Evolutionary conservation across 2,113 vertebrate genomes (phyloP).

Genomic region (Lathamus discolor): DNA sequence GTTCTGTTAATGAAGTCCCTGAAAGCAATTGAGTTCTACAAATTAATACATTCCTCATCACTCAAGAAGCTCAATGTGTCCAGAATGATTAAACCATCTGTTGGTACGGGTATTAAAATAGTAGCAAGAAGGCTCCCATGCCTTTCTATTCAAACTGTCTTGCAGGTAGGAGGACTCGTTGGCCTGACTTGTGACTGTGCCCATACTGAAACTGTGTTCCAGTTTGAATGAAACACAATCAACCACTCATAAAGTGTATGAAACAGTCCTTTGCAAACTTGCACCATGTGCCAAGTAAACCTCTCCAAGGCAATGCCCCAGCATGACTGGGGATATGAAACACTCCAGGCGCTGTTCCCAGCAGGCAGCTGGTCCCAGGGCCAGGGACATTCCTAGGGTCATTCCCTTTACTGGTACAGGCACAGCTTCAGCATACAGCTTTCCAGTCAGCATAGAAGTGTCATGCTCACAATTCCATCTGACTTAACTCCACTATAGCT

Average conservation of each 20-base stretch:
- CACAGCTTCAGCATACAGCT: not conserved
- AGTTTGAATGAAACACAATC: not conserved
- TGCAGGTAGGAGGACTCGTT: not conserved
- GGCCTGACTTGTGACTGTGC: fast-evolving
- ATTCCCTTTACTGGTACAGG: not conserved
- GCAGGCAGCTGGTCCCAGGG: not conserved
- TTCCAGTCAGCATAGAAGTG: not conserved
- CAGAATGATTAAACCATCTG: not conserved
- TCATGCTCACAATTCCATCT: not conserved
- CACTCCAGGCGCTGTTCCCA: not conserved
- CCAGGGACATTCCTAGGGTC: not conserved
- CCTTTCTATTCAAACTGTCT: not conserved
- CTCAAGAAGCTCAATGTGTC: not conserved
- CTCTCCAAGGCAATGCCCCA: not conserved
- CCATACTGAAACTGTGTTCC: not conserved
- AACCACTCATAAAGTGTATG: fast-evolving
- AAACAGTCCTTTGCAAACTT: not conserved
- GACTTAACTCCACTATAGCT: not conserved
- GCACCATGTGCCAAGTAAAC: not conserved
- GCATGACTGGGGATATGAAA: not conserved
- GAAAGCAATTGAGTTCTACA: not conserved
- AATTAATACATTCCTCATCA: not conserved
- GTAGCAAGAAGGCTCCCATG: not conserved
- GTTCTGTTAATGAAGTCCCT: not conserved
- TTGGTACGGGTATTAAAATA: not conserved